Evolutionary conservation across 2,888 invertebrate genomes (phyloP).

Genomic region (Euzetes globulus): DNA sequence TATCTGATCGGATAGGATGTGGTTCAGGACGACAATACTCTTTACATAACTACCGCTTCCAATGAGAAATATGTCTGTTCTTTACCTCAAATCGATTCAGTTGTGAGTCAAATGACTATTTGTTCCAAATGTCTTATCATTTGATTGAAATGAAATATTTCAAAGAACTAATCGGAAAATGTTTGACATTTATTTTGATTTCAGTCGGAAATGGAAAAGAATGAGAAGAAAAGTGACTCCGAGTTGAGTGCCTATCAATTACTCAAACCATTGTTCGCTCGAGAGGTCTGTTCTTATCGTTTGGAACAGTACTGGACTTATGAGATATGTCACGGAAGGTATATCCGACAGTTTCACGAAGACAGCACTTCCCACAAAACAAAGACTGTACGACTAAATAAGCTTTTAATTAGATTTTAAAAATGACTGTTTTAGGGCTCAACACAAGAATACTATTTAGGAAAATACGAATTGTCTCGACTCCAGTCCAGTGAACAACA

Average conservation of each 20-base stretch:
- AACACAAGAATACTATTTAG: slow-evolving; percentile 72
- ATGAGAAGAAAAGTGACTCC: slow-evolving; percentile 48
- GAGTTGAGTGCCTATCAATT: slow-evolving; percentile 71
- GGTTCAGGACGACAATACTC: slow-evolving; percentile 53
- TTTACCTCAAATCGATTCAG: slow-evolving; percentile 59
- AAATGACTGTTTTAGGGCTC: not conserved
- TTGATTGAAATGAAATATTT: not conserved
- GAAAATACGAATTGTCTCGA: slow-evolving; percentile 63
- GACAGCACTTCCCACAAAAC: slow-evolving; percentile 72
- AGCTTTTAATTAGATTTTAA: not conserved
- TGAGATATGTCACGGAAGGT: slow-evolving; percentile 86
- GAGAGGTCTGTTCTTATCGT: slow-evolving; percentile 73
- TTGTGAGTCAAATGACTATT: slow-evolving; percentile 29
- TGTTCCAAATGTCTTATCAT: not conserved
- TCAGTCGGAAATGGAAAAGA: slow-evolving; percentile 54
- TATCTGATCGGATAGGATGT: not conserved
- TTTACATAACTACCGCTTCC: slow-evolving; percentile 61
- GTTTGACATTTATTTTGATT: not conserved
- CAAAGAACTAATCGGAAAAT: not conserved
- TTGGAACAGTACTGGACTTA: slow-evolving; percentile 93
- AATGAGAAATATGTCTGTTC: slow-evolving; percentile 76
- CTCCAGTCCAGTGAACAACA: slow-evolving; percentile 54
- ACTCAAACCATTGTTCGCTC: slow-evolving; percentile 65
- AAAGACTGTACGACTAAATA: not conserved
- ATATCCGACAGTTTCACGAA: slow-evolving; percentile 90